Evolutionary conservation across 2,113 vertebrate genomes (phyloP).

Genomic region (Rhadina sibilatrix): DNA sequence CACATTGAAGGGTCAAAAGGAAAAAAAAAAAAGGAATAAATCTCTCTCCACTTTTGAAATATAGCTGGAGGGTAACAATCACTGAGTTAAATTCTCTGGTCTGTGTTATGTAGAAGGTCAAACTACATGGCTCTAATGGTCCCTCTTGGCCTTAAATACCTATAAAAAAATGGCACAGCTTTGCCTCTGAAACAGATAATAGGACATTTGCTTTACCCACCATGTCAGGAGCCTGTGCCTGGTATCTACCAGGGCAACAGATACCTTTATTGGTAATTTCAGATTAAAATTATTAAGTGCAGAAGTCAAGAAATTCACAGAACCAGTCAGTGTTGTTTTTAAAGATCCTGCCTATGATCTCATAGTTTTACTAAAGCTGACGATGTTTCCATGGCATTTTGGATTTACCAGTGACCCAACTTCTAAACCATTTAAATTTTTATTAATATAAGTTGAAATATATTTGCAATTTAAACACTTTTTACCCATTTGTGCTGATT

Average conservation of each 20-base stretch:
- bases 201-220: background rate
- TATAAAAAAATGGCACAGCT: background rate
- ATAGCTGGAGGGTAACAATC: background rate
- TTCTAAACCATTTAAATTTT: background rate
- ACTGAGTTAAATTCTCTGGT: slow-evolving; percentile 3
- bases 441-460: background rate
- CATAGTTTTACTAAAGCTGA: background rate
- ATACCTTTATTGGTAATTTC: background rate
- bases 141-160: background rate
- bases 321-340: slow-evolving; percentile 10
- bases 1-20: background rate
- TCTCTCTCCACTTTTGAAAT: background rate
- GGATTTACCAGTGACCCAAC: background rate
- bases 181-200: background rate
- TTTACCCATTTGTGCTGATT: background rate
- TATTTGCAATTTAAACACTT: background rate
- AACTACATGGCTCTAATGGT: background rate
- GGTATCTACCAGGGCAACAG: background rate
- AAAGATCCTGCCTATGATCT: background rate
- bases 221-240: background rate
- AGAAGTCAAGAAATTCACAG: slow-evolving; percentile 30
- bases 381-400: slow-evolving; percentile 23
- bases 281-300: slow-evolving; percentile 39
- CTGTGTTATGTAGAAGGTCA: background rate
- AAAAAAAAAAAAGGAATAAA: background rate